Base-by-base conservation (phyloP, 2,113 vertebrate species). In the Mionectes macconnelli region DNA sequence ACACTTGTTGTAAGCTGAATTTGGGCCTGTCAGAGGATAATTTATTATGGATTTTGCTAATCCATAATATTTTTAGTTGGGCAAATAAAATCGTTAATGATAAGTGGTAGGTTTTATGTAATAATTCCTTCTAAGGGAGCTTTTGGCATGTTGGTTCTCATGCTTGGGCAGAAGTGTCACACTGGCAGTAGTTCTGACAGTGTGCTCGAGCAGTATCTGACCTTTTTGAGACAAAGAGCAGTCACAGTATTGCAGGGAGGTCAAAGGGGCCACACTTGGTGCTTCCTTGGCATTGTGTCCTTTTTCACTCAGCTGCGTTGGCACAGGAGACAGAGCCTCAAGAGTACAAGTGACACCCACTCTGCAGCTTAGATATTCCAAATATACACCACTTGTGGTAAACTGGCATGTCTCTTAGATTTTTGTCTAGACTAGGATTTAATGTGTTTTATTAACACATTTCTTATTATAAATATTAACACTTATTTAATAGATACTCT, bases 241-340 rank as follows among this genome's bases (percentile, higher is more conserved):
- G 9, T 52, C 20, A 3, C 31, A 69, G 45, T 63, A 50, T 85
- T 89, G 91, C 66, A 56, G 86, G 28, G 45, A 49, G 25, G 44
- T 72, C 66, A 33, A 6, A 67, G 31, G 60, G 70, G 31, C 70
- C 7, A 1, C 44, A 66, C 31, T 39, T 84, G 64, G 89, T 70
- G 42, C 39, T 87, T 92, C 82, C 59, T 86, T 96, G 91, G 84
- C 93, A 87, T 73, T 47, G 56, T 74, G 55, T 89, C 55, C 83
- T 84, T 33, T 84, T 49, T 56, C 42, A 8, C 30, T 78, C 2
- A 1, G 12, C 56, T 89, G 10, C 39, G 35, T 74, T 74, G n/a
- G 37, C 77, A 49, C 40, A 16, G 63, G 86, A 47, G 39, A 0
- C 8, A 17, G 52, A 77, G 19, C 67, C 42, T 88, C 33, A 21